Percentiles rank a stretch among this genome's conserved stretches.
phyloP scores from a whole-genome alignment of 2,113 vertebrate species.

The Macrotus californicus region DNA sequence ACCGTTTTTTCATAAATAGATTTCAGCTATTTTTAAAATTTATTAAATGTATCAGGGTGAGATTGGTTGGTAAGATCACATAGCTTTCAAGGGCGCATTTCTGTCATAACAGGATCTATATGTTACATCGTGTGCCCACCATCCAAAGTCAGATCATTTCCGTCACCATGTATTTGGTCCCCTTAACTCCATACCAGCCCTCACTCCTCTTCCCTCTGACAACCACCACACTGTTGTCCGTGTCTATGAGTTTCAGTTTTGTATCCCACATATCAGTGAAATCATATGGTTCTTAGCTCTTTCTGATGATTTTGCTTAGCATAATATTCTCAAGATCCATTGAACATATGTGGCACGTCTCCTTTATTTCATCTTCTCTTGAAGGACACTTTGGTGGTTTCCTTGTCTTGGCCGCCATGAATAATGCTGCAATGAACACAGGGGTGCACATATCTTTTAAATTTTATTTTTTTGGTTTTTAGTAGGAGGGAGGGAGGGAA shows the following conservation, averaged over 20 bases:
- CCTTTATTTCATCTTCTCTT: neutral
- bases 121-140: neutral
- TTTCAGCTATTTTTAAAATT: no score
- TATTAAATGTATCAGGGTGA: neutral
- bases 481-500: no score
- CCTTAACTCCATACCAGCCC: neutral
- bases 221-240: neutral
- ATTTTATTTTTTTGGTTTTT: no score
- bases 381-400: neutral
- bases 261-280: neutral
- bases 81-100: neutral
- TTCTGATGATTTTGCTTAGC: neutral
- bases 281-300: neutral
- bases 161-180: neutral
- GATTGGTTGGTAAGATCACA: neutral
- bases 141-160: neutral
- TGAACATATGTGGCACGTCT: neutral
- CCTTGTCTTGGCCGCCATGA: neutral
- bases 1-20: no score
- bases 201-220: neutral
- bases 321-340: neutral
- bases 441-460: neutral
- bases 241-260: neutral
- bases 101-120: neutral
- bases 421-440: neutral